A percentile compares a stretch with the other conserved stretches of the same genome.
phyloP scores from a whole-genome alignment of 2,113 vertebrate species.

The Todiramphus saurophagus region DNA sequence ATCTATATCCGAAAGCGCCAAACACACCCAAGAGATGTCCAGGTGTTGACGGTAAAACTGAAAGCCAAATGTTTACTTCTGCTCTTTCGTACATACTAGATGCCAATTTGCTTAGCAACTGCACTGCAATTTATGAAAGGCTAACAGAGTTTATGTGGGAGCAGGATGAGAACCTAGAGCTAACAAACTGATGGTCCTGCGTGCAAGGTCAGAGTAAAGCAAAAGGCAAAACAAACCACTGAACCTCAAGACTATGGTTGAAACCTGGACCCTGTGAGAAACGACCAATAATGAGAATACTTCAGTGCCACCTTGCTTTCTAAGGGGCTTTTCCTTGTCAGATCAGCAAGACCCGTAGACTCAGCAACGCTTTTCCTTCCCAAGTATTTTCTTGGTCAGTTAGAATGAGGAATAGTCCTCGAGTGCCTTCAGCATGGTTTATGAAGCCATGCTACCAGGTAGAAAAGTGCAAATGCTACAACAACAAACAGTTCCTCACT shows the following conservation, averaged over 20 bases:
- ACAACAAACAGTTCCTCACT: background rate
- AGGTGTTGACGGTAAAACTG: slow-evolving; percentile 48
- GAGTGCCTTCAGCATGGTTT: background rate
- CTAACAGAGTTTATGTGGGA: slow-evolving; percentile 26
- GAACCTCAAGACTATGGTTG: background rate
- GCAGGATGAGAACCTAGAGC: slow-evolving; percentile 23
- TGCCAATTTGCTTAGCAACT: slow-evolving; percentile 66
- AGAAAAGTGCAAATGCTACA: background rate
- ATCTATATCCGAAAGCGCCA: slow-evolving; percentile 60
- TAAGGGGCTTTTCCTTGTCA: background rate
- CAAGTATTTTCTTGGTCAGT: background rate
- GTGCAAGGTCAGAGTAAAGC: background rate
- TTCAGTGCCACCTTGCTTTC: background rate
- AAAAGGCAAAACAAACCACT: background rate
- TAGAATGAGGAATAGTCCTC: background rate
- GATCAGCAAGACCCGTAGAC: background rate
- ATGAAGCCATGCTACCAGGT: background rate
- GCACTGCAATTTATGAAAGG: slow-evolving; percentile 48
- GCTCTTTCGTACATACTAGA: slow-evolving; percentile 37
- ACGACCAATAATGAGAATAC: background rate
- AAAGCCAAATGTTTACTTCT: slow-evolving; percentile 64
- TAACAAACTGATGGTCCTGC: slow-evolving; percentile 20
- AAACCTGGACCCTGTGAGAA: background rate
- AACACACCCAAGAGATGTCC: slow-evolving; percentile 68
- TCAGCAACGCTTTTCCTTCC: background rate